Conservation (phyloP, 2,113 vertebrate genomes). For the Psettodes erumei region DNA sequence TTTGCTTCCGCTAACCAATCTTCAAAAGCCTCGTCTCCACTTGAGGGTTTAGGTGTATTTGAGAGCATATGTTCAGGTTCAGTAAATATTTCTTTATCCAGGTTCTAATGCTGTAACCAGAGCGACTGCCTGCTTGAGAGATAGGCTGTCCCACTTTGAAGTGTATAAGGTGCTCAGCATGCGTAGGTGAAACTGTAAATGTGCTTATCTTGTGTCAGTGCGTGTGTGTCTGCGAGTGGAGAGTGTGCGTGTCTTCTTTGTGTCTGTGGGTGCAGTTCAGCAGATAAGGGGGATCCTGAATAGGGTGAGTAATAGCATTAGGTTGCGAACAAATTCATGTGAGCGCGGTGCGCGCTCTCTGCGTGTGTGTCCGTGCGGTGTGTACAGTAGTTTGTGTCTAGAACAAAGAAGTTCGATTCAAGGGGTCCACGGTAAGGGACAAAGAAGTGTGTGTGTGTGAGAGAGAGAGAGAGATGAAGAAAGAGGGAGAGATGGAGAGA, state of each 20-base stretch:
- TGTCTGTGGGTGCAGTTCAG: conserved; percentile 63
- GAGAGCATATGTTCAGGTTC: conserved; percentile 65
- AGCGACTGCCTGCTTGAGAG: conserved; percentile 56
- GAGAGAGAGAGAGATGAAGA: background rate
- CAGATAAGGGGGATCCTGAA: conserved; percentile 62
- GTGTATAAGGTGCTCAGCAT: conserved; percentile 65
- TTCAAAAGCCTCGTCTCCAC: conserved; percentile 47
- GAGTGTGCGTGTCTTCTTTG: conserved; percentile 48
- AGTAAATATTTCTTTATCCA: conserved; percentile 69
- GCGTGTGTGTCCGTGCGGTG: background rate
- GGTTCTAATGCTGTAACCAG: conserved; percentile 63
- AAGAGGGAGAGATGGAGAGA: background rate
- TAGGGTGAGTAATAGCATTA: conserved; percentile 67
- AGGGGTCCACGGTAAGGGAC: conserved; percentile 34
- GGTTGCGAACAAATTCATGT: conserved; percentile 48
- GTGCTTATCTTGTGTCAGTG: conserved; percentile 71
- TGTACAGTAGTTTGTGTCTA: conserved; percentile 22
- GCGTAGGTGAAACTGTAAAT: conserved; percentile 73
- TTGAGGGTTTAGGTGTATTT: conserved; percentile 58
- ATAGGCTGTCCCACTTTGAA: conserved; percentile 73
- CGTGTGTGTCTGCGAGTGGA: conserved; percentile 34
- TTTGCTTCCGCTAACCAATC: conserved; percentile 29
- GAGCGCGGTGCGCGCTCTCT: conserved; percentile 28
- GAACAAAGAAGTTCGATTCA: conserved; percentile 40
- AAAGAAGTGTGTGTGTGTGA: conserved; percentile 29